Conservation (phyloP, 1,140 invertebrate species). For the Magallana gigas region DNA sequence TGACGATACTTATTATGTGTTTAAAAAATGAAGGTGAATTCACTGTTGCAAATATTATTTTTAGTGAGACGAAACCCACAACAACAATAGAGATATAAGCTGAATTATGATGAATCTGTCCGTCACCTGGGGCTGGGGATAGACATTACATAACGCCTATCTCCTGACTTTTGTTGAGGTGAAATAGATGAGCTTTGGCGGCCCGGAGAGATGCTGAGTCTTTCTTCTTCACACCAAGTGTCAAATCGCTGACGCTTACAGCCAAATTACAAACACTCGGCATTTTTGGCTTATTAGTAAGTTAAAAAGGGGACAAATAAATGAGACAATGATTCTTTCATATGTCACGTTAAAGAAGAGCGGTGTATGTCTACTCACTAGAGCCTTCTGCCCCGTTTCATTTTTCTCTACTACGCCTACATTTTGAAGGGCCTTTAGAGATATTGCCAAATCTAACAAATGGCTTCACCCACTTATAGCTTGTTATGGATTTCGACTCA, state of each 20-base stretch:
- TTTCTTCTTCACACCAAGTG: constrained; percentile 16
- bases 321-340: constrained; percentile 19
- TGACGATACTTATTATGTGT: too few species aligned
- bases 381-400: background rate
- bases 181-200: background rate
- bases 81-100: background rate
- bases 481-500: too few species aligned
- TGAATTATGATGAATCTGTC: background rate
- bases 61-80: background rate
- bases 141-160: background rate
- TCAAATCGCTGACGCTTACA: constrained; percentile 5
- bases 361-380: background rate
- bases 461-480: too few species aligned
- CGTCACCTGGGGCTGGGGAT: constrained; percentile 9
- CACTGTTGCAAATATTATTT: too few species aligned
- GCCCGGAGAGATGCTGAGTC: background rate
- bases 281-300: constrained; percentile 33
- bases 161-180: constrained; percentile 26
- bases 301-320: constrained; percentile 11
- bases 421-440: background rate
- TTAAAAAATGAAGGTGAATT: too few species aligned
- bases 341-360: background rate
- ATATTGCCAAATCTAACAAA: too few species aligned
- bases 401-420: background rate
- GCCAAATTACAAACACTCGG: constrained; percentile 5